These are phyloP conservation scores for Jacana jacana DNA, from an alignment of 2,113 vertebrate genomes.

Conservation along the genomic window DNA sequence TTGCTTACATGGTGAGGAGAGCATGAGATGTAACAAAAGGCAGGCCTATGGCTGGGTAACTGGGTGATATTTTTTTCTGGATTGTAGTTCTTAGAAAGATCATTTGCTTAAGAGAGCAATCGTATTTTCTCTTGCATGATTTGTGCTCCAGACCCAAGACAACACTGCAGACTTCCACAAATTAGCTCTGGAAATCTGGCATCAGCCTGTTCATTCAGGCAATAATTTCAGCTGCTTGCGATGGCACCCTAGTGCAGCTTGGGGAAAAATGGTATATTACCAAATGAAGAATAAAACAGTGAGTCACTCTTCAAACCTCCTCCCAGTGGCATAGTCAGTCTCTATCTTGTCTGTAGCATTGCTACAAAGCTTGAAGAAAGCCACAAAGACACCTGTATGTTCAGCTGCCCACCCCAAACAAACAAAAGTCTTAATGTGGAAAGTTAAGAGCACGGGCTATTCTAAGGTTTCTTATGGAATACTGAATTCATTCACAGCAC, in stretches of 20 bases:
- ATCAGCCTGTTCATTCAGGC: conserved; percentile 1
- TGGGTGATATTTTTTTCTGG: background rate
- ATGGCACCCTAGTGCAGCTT: background rate
- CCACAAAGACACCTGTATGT: background rate
- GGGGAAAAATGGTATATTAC: background rate
- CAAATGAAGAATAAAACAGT: conserved; percentile 25
- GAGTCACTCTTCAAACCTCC: background rate
- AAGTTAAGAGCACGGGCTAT: background rate
- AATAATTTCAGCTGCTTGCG: conserved; percentile 12
- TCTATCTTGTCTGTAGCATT: background rate
- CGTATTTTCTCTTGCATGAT: background rate
- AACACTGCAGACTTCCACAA: background rate
- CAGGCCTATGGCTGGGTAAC: background rate
- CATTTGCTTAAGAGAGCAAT: background rate
- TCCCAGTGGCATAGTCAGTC: background rate
- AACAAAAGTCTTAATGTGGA: background rate
- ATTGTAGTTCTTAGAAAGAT: background rate
- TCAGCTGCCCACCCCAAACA: background rate
- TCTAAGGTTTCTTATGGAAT: background rate
- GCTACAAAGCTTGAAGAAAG: background rate
- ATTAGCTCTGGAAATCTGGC: background rate
- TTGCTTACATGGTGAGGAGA: background rate
- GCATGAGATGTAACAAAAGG: background rate
- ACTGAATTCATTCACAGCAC: background rate
- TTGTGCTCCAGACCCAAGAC: background rate